phyloP scores from a whole-genome alignment of 2,888 invertebrate genomes.

The Mongoloraphidia duomilia region DNA sequence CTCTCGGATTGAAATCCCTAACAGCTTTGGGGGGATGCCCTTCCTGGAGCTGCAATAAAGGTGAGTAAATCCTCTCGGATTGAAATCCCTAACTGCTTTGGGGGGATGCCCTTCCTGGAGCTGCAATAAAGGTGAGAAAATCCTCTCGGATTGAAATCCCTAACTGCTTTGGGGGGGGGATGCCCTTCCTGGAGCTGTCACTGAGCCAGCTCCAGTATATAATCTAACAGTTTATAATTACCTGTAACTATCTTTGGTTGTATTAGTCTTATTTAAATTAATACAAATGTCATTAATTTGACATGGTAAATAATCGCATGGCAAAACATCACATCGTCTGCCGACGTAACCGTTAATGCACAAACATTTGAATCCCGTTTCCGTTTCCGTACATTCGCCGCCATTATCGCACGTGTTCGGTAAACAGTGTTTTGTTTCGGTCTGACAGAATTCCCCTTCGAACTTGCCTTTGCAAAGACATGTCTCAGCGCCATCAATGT shows the following conservation, averaged over 20 bases:
- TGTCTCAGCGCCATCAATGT: conserved; percentile 25
- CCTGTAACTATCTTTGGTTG: conserved; percentile 31
- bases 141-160: no score
- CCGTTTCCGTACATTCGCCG: conserved; percentile 26
- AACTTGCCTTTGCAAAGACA: conserved; percentile 29
- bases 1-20: no score
- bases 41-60: no score
- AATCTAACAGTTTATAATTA: conserved; percentile 14
- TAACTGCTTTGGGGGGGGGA: no score
- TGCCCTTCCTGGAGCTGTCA: no score
- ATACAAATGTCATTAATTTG: conserved; percentile 29
- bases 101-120: no score
- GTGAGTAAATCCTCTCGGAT: no score
- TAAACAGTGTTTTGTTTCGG: conserved; percentile 18
- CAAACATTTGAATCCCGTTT: conserved; percentile 30
- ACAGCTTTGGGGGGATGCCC: no score
- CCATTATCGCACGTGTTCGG: conserved; percentile 28
- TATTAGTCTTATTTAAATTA: conserved; percentile 27
- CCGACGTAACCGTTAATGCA: conserved; percentile 38
- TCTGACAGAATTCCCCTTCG: conserved; percentile 25
- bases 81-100: no score
- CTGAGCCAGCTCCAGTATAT: no score
- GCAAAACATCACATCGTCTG: conserved; percentile 35
- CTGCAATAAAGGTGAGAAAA: no score
- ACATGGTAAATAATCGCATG: conserved; percentile 45